Percentiles rank a stretch among this genome's conserved stretches.
phyloP scores from a whole-genome alignment of 2,113 vertebrate genomes.

The Larimichthys crocea region DNA sequence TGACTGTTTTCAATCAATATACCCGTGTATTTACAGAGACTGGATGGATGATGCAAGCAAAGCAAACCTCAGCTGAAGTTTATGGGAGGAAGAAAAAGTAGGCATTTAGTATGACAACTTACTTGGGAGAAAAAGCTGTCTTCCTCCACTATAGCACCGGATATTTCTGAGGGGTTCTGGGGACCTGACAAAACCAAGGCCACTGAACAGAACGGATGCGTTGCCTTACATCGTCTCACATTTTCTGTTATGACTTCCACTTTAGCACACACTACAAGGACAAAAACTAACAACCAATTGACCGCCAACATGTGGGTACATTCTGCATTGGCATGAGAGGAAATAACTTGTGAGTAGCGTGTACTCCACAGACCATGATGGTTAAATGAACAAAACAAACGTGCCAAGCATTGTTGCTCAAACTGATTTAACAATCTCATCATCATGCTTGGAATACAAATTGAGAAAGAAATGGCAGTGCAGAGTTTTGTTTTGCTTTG shows the following conservation, averaged over 20 bases:
- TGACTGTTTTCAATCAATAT: constrained; percentile 77
- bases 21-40: constrained; percentile 66
- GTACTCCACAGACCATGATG: not conserved
- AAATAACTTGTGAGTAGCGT: no score
- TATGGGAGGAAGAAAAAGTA: constrained; percentile 35
- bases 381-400: not conserved
- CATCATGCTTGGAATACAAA: not conserved
- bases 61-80: constrained; percentile 68
- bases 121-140: constrained; percentile 8
- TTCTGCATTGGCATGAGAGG: not conserved
- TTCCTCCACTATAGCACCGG: not conserved
- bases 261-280: not conserved
- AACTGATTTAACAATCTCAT: not conserved
- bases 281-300: not conserved
- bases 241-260: constrained; percentile 3
- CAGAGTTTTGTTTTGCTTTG: not conserved
- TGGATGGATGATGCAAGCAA: constrained; percentile 69
- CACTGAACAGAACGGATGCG: constrained; percentile 8
- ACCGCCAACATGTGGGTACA: no score
- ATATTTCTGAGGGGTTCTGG: not conserved
- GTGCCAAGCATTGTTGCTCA: not conserved
- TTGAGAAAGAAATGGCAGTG: not conserved
- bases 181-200: not conserved
- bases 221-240: not conserved
- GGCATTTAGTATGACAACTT: constrained; percentile 43